phyloP scores from a whole-genome alignment of 2,113 vertebrate genomes.

The Eudorcas thomsonii region DNA sequence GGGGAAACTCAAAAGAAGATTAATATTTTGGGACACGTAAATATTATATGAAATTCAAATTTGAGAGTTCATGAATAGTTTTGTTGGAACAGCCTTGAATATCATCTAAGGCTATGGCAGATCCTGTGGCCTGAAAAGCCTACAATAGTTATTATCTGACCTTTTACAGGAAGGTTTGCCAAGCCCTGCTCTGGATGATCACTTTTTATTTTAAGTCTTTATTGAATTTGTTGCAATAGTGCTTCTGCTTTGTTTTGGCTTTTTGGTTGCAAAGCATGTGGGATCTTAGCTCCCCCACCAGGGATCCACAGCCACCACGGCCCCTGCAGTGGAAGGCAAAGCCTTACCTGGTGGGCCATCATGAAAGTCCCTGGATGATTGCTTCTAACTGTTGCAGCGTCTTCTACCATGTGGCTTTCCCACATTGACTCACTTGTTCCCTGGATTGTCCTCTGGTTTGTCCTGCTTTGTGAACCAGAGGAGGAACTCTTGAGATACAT shows the following conservation, averaged over 20 bases:
- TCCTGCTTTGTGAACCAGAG: neutral
- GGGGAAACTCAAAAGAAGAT: neutral
- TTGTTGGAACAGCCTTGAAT: neutral
- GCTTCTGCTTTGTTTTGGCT: neutral
- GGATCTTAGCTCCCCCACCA: neutral
- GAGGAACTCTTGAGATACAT: neutral
- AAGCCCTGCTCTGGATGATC: neutral
- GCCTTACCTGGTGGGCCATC: neutral
- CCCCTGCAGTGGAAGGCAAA: neutral
- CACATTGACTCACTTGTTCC: neutral
- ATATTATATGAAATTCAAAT: neutral
- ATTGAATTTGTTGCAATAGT: neutral
- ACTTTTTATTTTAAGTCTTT: neutral
- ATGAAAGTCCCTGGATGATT: neutral
- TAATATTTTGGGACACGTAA: neutral
- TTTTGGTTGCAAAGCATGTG: neutral
- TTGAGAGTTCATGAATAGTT: neutral
- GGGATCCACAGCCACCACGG: neutral
- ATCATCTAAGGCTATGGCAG: neutral
- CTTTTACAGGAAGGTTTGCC: neutral
- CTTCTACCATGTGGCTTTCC: neutral
- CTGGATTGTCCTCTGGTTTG: neutral
- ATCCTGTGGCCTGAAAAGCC: neutral
- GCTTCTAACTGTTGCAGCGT: neutral
- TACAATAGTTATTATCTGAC: neutral